Base-by-base conservation (phyloP, 2,797 vertebrate species). In the Notoglanidium macrostoma region DNA sequence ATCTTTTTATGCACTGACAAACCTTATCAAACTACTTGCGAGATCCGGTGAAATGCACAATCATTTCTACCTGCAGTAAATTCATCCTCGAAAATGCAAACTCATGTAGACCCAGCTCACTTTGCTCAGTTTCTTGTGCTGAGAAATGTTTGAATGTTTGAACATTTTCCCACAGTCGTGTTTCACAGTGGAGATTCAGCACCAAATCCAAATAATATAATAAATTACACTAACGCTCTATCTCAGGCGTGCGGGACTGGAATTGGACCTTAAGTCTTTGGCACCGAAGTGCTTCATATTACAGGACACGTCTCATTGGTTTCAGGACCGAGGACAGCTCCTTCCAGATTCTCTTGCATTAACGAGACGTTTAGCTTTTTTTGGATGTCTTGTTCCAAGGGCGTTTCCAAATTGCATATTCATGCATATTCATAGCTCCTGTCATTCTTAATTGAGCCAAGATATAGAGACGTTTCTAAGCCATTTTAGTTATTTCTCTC, bases 311-410 rank as follows among this genome's bases (percentile, higher is more conserved):
- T 35, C 46, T 83, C 19, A 35, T 10, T 70, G 17, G 72, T n/a
- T 49, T 87, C 87, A 84, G 87, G 54, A 87, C 82, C 82, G 0
- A 35, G 87, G 82, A 84, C 87, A 84, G 86, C 81, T 32, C 81
- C 26, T 40, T 2, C 35, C 35, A 40, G 35, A 40, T 40, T 40
- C 35, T 40, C 35, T 40, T n/a, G n/a, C n/a, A n/a, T n/a, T n/a
- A n/a, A n/a, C n/a, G n/a, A n/a, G n/a, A n/a, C n/a, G n/a, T n/a
- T n/a, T 32, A 21, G 17, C 17, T 79, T 79, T 19, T 59, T 26
- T 46, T 81, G 23, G 23, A 10, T 67, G 80, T 49, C n/a, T 32
- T 67, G 15, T 51, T 32, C 44, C 26, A 1, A 49, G 44, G 44
- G 14, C 44, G n/a, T 67, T 29, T 65, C 29, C n/a, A 44, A n/a